These are phyloP conservation scores for Sycon ciliatum DNA, from an alignment of 37 sponge, comb jelly and placozoan genomes.

Conservation along the genomic window DNA sequence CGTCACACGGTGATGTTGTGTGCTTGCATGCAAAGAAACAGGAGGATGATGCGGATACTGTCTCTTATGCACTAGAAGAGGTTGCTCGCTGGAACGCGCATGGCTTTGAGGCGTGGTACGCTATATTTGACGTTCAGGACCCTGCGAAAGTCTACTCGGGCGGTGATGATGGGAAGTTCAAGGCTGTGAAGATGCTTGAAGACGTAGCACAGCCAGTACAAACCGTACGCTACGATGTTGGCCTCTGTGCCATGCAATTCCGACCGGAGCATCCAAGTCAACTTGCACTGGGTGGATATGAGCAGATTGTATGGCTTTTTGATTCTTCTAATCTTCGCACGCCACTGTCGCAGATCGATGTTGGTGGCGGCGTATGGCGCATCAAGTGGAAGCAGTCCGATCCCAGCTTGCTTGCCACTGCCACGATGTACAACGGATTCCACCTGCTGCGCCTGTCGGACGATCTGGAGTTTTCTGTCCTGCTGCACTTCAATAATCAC, in stretches of 20 bases:
- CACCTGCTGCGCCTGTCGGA: constrained; percentile 23
- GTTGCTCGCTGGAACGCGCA: constrained; percentile 60
- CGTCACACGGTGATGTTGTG: no score
- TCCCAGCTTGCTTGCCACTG: constrained; percentile 34
- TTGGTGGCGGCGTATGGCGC: constrained; percentile 93
- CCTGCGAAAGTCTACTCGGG: constrained; percentile 49
- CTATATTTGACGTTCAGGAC: constrained; percentile 39
- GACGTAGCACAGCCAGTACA: not conserved
- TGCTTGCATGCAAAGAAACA: no score
- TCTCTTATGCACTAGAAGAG: no score
- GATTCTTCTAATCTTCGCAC: constrained; percentile 40
- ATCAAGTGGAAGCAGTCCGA: constrained; percentile 59
- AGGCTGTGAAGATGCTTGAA: no score
- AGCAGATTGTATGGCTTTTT: constrained; percentile 62
- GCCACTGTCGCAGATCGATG: constrained; percentile 35
- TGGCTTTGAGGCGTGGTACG: constrained; percentile 73
- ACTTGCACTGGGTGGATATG: constrained; percentile 66
- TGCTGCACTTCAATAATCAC: not conserved
- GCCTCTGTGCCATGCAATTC: no score
- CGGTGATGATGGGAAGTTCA: constrained; percentile 27
- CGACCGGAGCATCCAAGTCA: no score
- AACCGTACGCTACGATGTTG: not conserved
- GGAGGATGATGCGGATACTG: no score
- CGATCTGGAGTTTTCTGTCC: not conserved
- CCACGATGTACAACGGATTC: constrained; percentile 63